Base-by-base conservation (phyloP, 2,113 vertebrate genomes). In the Pedionomus torquatus region DNA sequence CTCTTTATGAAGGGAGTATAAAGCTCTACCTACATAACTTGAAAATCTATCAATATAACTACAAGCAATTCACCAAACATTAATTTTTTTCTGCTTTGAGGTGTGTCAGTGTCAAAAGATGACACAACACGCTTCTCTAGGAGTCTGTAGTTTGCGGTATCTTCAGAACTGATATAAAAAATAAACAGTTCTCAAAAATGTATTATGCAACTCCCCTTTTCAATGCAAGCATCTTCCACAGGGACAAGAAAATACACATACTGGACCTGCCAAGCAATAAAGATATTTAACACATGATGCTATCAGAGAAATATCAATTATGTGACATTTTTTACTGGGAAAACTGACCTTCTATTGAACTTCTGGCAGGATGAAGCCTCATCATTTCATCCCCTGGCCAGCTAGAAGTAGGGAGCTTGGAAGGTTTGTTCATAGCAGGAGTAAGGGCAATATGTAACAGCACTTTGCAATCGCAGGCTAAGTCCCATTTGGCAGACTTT, bases 381-480 rank as follows among this genome's bases (percentile, higher is more conserved):
- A 58, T 48, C 23, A 75, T 58, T 71, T 82, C 48, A 68, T 13
- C 13, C 17, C 37, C 41, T 23, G 28, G 31, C 31, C 51, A 70
- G 43, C 21, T 13, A 81, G 28, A 52, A 66, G 37, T 21, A 37
- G 19, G 8, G 7, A 66, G 55, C 35, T 74, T 10, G 43, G 17
- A 81, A 76, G 25, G 65, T 35, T 43, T 28, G 57, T 16, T 60
- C 51, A 54, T 23, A 37, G 33, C 10, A 91, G 25, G 24, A 74
- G 35, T 3, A 2, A 82, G 18, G 43, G 66, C 55, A 51, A 51
- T 7, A 28, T 1, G 1, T 12, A 76, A 52, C 25, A 64, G 41
- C 35, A 23, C 31, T 55, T 9, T 17, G 16, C 18, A 23, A 78
- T 37, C 43, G 18, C 0, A 0, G 88, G 30, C 11, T 20, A 63